Conservation (phyloP, 2,113 vertebrate species). For the Passer montanus region DNA sequence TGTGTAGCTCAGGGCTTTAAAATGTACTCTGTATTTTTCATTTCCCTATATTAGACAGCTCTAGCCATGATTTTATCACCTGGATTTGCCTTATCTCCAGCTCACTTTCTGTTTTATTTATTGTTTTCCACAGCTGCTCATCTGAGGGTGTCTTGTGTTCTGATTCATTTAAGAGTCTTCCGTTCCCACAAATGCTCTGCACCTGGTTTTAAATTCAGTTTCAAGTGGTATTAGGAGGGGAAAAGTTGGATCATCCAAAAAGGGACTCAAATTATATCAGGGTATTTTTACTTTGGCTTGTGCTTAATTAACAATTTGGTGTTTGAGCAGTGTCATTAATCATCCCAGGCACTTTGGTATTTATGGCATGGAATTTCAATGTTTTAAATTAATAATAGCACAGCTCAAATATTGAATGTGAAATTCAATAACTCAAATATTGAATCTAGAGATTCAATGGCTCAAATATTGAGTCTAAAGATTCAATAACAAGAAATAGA, state of each 20-base stretch:
- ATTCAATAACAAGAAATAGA: neutral
- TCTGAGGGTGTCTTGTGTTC: neutral
- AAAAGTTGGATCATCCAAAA: neutral
- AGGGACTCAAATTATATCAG: neutral
- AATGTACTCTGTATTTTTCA: neutral
- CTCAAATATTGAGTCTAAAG: neutral
- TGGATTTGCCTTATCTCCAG: neutral
- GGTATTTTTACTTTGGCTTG: neutral
- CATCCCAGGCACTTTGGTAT: neutral
- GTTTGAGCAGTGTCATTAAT: neutral
- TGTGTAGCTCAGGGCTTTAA: conserved; percentile 12
- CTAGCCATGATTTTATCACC: neutral
- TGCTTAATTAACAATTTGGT: neutral
- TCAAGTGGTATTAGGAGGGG: neutral
- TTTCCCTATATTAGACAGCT: neutral
- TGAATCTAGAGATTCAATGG: neutral
- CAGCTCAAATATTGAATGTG: neutral
- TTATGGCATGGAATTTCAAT: neutral
- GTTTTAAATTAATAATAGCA: neutral
- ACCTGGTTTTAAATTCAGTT: neutral
- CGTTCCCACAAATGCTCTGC: neutral
- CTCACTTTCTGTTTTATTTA: conserved; percentile 48
- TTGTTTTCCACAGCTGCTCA: neutral
- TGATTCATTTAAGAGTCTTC: neutral
- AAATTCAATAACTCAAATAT: neutral